These are phyloP conservation scores for Bagarius yarrelli DNA, from an alignment of 2,113 vertebrate species.

Conservation along the genomic window DNA sequence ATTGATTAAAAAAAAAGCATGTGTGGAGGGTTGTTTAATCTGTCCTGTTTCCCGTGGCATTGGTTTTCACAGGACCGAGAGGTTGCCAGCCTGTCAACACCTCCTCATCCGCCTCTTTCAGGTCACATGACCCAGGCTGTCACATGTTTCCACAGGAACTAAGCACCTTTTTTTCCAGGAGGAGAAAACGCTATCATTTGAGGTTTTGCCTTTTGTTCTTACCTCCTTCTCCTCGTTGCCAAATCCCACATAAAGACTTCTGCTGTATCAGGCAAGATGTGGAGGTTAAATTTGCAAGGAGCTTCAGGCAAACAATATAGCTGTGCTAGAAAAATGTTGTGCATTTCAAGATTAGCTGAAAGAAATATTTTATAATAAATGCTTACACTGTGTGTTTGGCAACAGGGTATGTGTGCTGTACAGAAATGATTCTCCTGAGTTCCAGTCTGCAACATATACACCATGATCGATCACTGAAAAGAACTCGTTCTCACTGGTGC, in stretches of 20 bases:
- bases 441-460: constrained; percentile 12
- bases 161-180: constrained; percentile 41
- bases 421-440: constrained; percentile 3
- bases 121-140: constrained; percentile 56
- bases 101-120: constrained; percentile 53
- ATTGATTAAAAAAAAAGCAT: constrained; percentile 54
- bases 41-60: constrained; percentile 65
- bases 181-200: background rate
- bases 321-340: background rate
- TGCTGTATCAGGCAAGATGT: background rate
- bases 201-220: constrained; percentile 37
- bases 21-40: constrained; percentile 41
- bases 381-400: constrained; percentile 4
- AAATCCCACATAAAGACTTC: constrained; percentile 17
- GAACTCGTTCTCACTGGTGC: constrained; percentile 29
- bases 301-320: background rate
- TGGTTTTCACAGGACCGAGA: constrained; percentile 58
- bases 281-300: background rate
- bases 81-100: constrained; percentile 55
- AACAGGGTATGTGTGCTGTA: constrained; percentile 7
- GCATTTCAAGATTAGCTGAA: constrained; percentile 23
- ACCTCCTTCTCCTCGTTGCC: background rate
- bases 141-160: constrained; percentile 45
- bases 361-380: background rate
- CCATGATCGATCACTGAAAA: constrained; percentile 18